Conservation (phyloP, 2,797 vertebrate species). For the Lemur catta region DNA sequence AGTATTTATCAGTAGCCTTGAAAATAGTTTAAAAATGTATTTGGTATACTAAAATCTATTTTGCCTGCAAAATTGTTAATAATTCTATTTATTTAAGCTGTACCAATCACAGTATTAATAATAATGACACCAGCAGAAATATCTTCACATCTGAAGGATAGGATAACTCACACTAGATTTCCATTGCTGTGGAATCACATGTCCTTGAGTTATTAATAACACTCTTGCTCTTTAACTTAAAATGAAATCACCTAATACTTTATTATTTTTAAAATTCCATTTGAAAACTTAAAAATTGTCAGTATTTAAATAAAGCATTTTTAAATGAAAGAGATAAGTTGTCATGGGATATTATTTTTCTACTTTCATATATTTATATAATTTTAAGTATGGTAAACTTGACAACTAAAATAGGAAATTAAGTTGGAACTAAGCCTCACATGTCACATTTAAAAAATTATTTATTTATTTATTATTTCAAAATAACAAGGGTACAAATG, state of each 20-base stretch:
- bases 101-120: background rate
- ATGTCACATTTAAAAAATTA: background rate
- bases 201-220: background rate
- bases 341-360: background rate
- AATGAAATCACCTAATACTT: background rate
- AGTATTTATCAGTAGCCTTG: background rate
- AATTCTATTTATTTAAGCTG: background rate
- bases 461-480: background rate
- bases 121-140: background rate
- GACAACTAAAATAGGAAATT: background rate
- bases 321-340: background rate
- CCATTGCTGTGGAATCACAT: background rate
- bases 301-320: background rate
- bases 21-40: background rate
- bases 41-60: background rate
- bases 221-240: background rate
- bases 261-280: background rate
- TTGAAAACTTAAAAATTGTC: background rate
- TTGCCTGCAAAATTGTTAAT: background rate
- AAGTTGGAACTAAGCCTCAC: background rate
- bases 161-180: background rate
- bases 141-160: background rate
- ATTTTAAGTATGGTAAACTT: background rate
- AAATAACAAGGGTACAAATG: background rate
- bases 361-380: background rate